Evolutionary conservation across 2,888 invertebrate species (phyloP), one percentile per base, ranked within the genome.

Genomic region (Pollenia angustigena): DNA sequence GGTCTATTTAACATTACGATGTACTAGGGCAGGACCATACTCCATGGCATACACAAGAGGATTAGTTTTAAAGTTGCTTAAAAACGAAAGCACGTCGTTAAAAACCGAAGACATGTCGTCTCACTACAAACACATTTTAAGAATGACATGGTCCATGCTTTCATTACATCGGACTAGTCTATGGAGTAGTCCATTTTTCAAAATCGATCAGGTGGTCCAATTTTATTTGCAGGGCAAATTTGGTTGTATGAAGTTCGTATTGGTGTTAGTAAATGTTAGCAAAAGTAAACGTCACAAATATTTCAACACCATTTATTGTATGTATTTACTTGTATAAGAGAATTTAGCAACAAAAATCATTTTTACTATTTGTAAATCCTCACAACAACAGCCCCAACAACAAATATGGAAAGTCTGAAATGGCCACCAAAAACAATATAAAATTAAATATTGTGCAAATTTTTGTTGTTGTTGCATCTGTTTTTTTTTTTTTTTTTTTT

Each of bases 391-490:
- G 6, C 18, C 16, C 16, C 54, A 60, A 76, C 8, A 81, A 68
- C 12, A 56, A 85, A 78, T 32, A 85, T 68, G 75, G 50, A n/a
- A 87, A 56, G 58, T 62, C 56, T 50, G 64, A 69, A 74, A 76
- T 80, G 85, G 72, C 58, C 44, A 85, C 74, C 58, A 88, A 87
- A 90, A 89, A 89, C 90, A 92, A 32, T 91, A 91, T 84, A 89
- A 89, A 92, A 91, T 92, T 92, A 90, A 91, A 91, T 91, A 92
- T 92, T 92, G 91, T 92, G 91, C 91, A 90, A 91, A 32, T 71
- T 44, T 82, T 75, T 44, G 56, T 32, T 32, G 32, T 32, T 40
- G 16, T 14, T 52, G 52, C 18, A 64, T 9, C 46, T 66, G 16
- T 66, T 66, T 9, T 66, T 66, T 66, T 46, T 66, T 66, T 8